phyloP scores from a whole-genome alignment of 2,113 vertebrate species.

The Trematocara macrostoma region DNA sequence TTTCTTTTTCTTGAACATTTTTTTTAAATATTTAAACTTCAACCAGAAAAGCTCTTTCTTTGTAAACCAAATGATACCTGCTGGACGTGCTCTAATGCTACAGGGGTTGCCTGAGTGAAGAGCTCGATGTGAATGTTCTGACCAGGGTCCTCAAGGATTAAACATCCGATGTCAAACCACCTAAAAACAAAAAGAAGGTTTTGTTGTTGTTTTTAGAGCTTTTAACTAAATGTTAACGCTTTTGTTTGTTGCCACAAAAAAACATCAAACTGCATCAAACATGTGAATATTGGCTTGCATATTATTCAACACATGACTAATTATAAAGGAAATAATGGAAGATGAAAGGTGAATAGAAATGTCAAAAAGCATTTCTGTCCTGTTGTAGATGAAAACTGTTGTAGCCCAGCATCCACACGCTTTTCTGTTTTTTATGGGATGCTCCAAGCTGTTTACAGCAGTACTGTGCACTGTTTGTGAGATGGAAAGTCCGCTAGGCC shows the following conservation, averaged over 20 bases:
- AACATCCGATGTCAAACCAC: constrained; percentile 95
- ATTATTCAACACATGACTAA: background rate
- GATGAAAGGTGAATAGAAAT: background rate
- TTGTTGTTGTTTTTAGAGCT: background rate
- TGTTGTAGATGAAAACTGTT: background rate
- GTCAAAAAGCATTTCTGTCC: background rate
- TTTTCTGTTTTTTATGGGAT: background rate
- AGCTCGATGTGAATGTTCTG: constrained; percentile 83
- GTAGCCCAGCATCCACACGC: fast-evolving
- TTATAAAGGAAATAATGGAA: background rate
- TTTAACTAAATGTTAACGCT: background rate
- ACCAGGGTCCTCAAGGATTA: constrained; percentile 89
- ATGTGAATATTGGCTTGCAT: background rate
- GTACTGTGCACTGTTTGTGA: background rate
- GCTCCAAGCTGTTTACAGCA: background rate
- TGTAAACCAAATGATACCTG: constrained; percentile 71
- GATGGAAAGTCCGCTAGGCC: fast-evolving
- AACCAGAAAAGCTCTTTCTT: background rate
- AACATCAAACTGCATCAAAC: background rate
- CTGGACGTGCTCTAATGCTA: constrained; percentile 84
- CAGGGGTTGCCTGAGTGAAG: constrained; percentile 91
- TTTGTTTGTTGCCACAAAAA: background rate
- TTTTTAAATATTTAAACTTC: background rate
- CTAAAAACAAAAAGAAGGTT: constrained; percentile 53
- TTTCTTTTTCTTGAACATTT: background rate